A percentile compares a stretch with the other conserved stretches of the same genome.
phyloP scores from a whole-genome alignment of 2,888 invertebrate genomes.

The Linnaemya tessellans region DNA sequence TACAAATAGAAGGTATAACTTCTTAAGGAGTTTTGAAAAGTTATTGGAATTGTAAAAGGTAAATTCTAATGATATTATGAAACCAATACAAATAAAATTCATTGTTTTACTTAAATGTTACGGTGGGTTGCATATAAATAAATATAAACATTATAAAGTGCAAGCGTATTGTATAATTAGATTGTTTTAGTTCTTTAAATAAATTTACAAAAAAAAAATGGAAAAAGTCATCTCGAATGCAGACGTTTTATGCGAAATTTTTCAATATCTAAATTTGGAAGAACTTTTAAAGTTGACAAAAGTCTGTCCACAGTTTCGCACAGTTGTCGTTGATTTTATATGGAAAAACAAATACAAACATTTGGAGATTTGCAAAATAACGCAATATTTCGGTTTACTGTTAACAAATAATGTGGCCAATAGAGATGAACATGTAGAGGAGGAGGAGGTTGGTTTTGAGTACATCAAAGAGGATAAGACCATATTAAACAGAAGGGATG shows the following conservation, averaged over 20 bases:
- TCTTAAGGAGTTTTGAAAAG: too few relatives aligned
- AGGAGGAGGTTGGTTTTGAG: constrained; percentile 44
- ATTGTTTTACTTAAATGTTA: background rate
- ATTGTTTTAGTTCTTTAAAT: background rate
- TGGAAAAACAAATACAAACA: constrained; percentile 61
- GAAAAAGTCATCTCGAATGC: constrained; percentile 55
- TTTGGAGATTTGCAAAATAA: constrained; percentile 53
- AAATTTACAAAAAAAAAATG: constrained; percentile 27
- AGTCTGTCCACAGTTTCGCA: constrained; percentile 51
- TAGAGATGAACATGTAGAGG: background rate
- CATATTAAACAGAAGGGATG: constrained; percentile 40
- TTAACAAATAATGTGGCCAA: constrained; percentile 39
- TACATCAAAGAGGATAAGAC: constrained; percentile 33
- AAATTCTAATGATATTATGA: too few relatives aligned
- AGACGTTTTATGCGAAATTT: constrained; percentile 57
- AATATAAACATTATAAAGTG: constrained; percentile 34
- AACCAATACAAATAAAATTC: background rate
- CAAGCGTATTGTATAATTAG: constrained; percentile 52
- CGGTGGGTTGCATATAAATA: constrained; percentile 5
- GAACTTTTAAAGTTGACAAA: constrained; percentile 53
- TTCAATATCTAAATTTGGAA: constrained; percentile 56
- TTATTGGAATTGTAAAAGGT: too few relatives aligned
- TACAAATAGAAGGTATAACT: too few relatives aligned
- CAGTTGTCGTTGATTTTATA: constrained; percentile 57
- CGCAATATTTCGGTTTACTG: constrained; percentile 45